Conservation (phyloP, 2,797 vertebrate species). For the Danio jaintianensis region DNA sequence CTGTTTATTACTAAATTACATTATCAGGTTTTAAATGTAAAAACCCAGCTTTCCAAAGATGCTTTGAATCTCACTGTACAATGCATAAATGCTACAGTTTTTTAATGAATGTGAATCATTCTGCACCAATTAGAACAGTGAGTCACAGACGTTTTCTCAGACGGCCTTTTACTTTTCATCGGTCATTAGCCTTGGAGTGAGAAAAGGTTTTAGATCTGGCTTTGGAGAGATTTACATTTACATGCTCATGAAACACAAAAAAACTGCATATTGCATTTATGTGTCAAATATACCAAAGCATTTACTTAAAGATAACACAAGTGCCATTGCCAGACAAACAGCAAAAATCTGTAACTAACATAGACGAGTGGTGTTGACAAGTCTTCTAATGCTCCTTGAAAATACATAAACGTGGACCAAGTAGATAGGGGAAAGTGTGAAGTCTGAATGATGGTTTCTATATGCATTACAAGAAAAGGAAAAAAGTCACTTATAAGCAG, state of each 20-base stretch:
- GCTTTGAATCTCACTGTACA: neutral
- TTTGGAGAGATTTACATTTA: constrained; percentile 5
- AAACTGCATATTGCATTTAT: neutral
- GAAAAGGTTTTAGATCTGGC: constrained; percentile 26
- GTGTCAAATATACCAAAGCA: neutral
- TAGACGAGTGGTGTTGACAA: neutral
- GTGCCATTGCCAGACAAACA: neutral
- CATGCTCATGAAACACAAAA: neutral
- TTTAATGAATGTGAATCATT: constrained; percentile 10
- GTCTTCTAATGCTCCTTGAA: neutral
- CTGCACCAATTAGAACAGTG: constrained; percentile 18
- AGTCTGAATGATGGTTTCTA: neutral
- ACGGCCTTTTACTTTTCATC: constrained; percentile 22
- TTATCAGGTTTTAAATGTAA: no score
- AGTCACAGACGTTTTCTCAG: constrained; percentile 12
- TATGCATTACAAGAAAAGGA: no score
- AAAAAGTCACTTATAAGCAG: no score
- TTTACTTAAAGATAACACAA: neutral
- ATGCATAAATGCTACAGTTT: neutral
- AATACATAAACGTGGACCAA: neutral
- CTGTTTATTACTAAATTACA: no score
- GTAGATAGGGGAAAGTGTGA: neutral
- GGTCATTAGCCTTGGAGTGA: neutral
- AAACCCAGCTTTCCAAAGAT: neutral
- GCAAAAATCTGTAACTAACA: neutral